Base-by-base conservation (phyloP, 2,113 vertebrate genomes). In the Macquaria ambigua region DNA sequence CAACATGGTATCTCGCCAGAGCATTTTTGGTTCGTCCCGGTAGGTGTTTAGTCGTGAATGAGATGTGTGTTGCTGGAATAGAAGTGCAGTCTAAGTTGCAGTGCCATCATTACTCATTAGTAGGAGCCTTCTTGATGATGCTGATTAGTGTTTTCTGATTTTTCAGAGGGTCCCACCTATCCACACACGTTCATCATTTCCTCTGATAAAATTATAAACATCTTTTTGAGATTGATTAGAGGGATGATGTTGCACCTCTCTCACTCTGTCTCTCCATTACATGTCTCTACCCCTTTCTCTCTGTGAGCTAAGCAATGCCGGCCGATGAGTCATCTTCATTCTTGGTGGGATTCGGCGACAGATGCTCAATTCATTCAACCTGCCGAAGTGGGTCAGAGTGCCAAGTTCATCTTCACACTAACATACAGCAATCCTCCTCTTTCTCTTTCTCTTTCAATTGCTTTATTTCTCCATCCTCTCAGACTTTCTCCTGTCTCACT, bases 361-460 rank as follows among this genome's bases (percentile, higher is more conserved):
- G 87, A 74, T 66, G 74, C 79, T 76, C 46, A 31, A 31, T 72
- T 83, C 56, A 55, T 66, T 74, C 74, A 61, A 76, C 64, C 58
- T 59, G 59, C 74, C 68, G 74, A 82, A 88, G 20, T 87, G 81
- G 84, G 87, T 91, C 87, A 91, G 23, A 84, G 63, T 41, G 75
- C 28, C 8, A 12, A 80, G 77, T 67, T 59, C 52, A 55, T 80
- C 71, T 20, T 66, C 58, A 64, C 28, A 56, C 23, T 61, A 8
- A 34, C 2, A 64, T 20, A 62, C n/a, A 63, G 11, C 15, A 1
- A 16, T 56, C 4, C 41, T 62, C 20, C 41, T 66, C 39, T 58
- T 18, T 43, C 28, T 68, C 25, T 50, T 20, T 64, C 46, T 61
- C 48, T 75, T 61, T 20, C 34, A 59, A 3, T 25, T 58, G 9